phyloP scores from a whole-genome alignment of 53 echinoderm and acorn worm species.

The Zoroaster sp. region DNA sequence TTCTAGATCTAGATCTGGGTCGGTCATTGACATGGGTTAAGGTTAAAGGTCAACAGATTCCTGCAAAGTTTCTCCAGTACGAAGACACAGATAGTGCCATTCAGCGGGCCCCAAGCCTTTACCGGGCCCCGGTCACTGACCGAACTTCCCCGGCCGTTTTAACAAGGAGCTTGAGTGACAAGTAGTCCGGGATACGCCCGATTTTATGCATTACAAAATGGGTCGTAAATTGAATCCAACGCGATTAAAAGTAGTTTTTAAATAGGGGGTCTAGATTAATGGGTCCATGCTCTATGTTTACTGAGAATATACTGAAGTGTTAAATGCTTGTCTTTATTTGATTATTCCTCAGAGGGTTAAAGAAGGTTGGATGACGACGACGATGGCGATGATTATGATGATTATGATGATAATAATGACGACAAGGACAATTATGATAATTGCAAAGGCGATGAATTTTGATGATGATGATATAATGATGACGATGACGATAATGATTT shows the following conservation, averaged over 20 bases:
- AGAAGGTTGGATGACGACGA: background rate
- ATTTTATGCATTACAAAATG: background rate
- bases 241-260: background rate
- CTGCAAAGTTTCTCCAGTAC: slow-evolving; percentile 18
- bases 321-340: background rate
- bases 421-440: background rate
- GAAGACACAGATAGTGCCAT: background rate
- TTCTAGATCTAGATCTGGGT: slow-evolving; percentile 1
- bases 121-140: slow-evolving; percentile 7
- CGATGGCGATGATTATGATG: background rate
- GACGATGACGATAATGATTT: background rate
- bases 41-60: slow-evolving; percentile 41
- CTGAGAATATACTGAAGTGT: background rate
- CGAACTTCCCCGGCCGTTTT: slow-evolving; percentile 20
- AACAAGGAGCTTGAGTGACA: slow-evolving; percentile 47
- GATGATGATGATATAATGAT: background rate
- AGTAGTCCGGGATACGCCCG: slow-evolving; percentile 27
- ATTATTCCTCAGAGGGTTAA: background rate
- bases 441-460: background rate
- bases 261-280: background rate
- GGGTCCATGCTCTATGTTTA: too few relatives aligned
- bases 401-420: background rate
- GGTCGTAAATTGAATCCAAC: background rate
- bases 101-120: slow-evolving; percentile 9
- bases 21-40: slow-evolving; percentile 38